Base-by-base conservation (phyloP, 2,888 invertebrate genomes). In the Hipparchia sbordonii region DNA sequence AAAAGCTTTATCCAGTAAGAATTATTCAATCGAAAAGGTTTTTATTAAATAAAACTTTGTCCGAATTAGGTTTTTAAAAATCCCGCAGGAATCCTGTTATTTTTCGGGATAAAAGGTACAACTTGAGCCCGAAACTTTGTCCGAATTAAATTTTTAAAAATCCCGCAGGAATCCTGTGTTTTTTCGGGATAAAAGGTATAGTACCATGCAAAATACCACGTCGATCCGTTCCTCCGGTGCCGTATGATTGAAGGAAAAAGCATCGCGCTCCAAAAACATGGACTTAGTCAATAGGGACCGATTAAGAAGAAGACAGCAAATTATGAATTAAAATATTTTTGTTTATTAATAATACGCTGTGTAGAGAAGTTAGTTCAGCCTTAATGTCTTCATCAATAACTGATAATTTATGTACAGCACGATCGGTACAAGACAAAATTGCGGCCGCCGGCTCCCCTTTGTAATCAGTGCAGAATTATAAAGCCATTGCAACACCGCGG, bases 381-480 rank as follows among this genome's bases (percentile, higher is more conserved):
- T 89, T 92, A 92, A 94, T 92, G 92, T 94, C 94, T 94, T 94
- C 94, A 94, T 94, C 93, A 94, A 94, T 94, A 93, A 92, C 92
- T 89, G 87, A 91, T 93, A 93, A 93, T 93, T 92, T 93, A 93
- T 93, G 92, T 90, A 89, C 90, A 84, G 89, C 91, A 90, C 92
- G 93, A 92, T 89, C 91, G 84, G 85, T 91, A 91, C 92, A 92
- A 92, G 93, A 89, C 90, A 89, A 92, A 93, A 93, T 93, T 92
- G 94, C 94, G 94, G 94, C 94, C 95, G 94, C 94, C 94, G 95
- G 95, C 94, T 94, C 93, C 93, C 89, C 91, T 92, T 92, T 92
- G 92, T 92, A 93, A 93, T 93, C 93, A 93, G 90, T 89, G 89
- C 89, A 90, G 89, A 91, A 93, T 93, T 93, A 93, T 92, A 93